phyloP scores from a whole-genome alignment of 2,113 vertebrate genomes.

The Seriola dumerili region DNA sequence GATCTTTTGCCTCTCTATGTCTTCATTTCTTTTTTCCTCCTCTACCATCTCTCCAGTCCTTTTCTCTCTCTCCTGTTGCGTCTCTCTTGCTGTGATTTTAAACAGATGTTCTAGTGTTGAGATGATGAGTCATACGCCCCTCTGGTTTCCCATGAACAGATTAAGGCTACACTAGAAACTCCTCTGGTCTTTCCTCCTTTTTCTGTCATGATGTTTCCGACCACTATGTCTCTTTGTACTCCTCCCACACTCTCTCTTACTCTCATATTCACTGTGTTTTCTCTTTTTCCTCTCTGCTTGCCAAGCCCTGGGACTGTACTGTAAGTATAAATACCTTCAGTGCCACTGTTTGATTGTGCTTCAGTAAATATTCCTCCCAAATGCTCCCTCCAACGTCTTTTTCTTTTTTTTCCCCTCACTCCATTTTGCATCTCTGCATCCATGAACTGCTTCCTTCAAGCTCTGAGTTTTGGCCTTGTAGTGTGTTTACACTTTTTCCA shows the following conservation, averaged over 20 bases:
- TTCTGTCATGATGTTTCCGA: slow-evolving; percentile 53
- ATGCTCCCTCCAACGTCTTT: neutral
- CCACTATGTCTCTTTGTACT: slow-evolving; percentile 29
- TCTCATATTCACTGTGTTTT: slow-evolving; percentile 58
- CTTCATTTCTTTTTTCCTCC: neutral
- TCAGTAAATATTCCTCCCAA: slow-evolving; percentile 10
- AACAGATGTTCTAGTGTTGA: slow-evolving; percentile 67
- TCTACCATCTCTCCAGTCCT: neutral
- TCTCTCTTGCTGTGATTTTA: slow-evolving; percentile 60
- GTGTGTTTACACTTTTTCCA: neutral
- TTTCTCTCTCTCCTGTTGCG: neutral
- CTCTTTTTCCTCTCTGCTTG: slow-evolving; percentile 68
- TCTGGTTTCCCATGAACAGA: slow-evolving; percentile 58
- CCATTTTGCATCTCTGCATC: neutral
- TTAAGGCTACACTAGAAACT: slow-evolving; percentile 46
- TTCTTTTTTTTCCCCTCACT: neutral
- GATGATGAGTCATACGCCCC: slow-evolving; percentile 64
- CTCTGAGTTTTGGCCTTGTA: neutral
- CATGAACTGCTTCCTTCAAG: neutral
- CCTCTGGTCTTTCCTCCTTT: slow-evolving; percentile 43
- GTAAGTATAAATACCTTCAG: slow-evolving; percentile 88
- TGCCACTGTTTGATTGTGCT: slow-evolving; percentile 31
- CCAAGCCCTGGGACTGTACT: slow-evolving; percentile 93
- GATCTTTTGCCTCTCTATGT: neutral
- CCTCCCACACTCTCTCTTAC: slow-evolving; percentile 21